Base-by-base conservation (phyloP, 2,797 vertebrate genomes). In the Phataginus tricuspis region DNA sequence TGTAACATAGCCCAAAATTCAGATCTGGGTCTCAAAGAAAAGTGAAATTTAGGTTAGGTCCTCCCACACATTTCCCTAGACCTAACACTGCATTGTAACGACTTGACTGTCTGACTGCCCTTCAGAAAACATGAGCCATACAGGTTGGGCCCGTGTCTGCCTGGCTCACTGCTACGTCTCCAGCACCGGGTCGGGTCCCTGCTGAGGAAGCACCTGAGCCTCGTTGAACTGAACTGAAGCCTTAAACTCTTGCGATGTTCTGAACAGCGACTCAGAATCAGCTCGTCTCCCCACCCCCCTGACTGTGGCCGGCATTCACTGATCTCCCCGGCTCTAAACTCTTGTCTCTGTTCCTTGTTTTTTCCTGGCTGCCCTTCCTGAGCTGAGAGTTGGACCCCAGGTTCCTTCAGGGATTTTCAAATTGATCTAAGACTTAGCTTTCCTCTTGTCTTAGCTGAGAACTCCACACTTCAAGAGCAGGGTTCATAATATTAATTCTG, bases 361-460 rank as follows among this genome's bases (percentile, higher is more conserved):
- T 69, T 84, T 66, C 37, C 74, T 72, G 37, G 39, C 12, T 49
- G 9, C 25, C 45, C 75, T 85, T 57, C 77, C 61, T 18, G 37
- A 51, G 10, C 23, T 63, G 8, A 37, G 21, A 51, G 5, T 51
- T 74, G n/a, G 78, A 45, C 18, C 7, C n/a, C 21, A 74, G 57
- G 4, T 92, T 95, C 39, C 72, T 69, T 11, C 25, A 69, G n/a
- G n/a, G 19, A 85, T 68, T 82, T 69, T 64, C 14, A 19, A 69
- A 21, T 49, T 63, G 31, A 85, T 69, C 23, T 37, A 86, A 85
- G 61, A 79, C 69, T 95, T 59, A 53, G 25, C 29, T 92, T 96
- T 92, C 53, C 37, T 49, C 37, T 42, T 74, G 39, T 66, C 37
- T 85, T 66, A 96, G 68, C 23, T 37, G 12, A 68, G 16, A 37